phyloP scores from a whole-genome alignment of 2,113 vertebrate genomes.

The Pseudopipra pipra region DNA sequence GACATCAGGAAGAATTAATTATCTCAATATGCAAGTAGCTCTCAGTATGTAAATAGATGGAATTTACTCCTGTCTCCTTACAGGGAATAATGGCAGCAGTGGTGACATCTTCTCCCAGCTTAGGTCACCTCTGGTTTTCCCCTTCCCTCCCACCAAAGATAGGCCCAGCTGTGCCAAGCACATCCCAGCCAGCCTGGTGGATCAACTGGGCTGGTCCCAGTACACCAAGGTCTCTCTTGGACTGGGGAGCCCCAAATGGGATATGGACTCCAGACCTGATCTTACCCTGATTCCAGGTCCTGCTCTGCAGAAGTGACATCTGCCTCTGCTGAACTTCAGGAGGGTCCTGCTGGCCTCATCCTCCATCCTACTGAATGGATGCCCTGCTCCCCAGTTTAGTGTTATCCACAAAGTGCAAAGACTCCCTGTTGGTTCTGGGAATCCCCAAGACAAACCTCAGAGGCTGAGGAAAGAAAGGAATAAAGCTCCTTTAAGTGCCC shows the following conservation, averaged over 20 bases:
- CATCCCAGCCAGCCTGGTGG: neutral
- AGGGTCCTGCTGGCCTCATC: neutral
- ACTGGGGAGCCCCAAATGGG: neutral
- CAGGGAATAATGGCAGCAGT: neutral
- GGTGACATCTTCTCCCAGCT: neutral
- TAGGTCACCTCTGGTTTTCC: neutral
- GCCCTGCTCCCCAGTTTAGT: neutral
- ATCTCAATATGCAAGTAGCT: neutral
- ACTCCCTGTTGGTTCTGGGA: neutral
- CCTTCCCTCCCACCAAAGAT: neutral
- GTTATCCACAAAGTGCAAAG: neutral
- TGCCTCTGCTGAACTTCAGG: neutral
- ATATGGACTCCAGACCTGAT: neutral
- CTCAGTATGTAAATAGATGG: neutral
- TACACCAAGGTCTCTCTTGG: neutral
- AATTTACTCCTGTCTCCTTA: neutral
- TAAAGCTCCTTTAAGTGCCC: neutral
- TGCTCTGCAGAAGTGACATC: neutral
- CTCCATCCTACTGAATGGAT: neutral
- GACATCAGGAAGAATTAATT: neutral
- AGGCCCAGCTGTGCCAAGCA: neutral
- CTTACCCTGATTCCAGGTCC: neutral
- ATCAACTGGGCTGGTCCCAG: neutral
- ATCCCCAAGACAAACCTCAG: neutral
- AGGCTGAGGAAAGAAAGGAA: neutral